Base-by-base conservation (phyloP, 2,113 vertebrate genomes). In the Thalassarche chlororhynchos region DNA sequence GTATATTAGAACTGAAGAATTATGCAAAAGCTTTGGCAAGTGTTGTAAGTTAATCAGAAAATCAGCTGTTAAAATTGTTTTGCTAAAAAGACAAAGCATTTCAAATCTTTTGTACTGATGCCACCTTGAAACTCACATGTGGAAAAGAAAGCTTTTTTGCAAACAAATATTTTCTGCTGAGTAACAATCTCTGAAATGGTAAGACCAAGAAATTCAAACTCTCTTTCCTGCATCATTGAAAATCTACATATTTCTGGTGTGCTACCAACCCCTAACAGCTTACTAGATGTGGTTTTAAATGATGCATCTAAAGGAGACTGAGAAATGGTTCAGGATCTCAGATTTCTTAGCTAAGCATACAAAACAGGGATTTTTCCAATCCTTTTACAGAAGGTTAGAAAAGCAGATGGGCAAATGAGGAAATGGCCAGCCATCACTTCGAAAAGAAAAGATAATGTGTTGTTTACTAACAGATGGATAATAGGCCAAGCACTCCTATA, bases 11-110 rank as follows among this genome's bases (percentile, higher is more conserved):
- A 76, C 25, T 32, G 23, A 87, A 94, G 29, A 87, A 81, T 57
- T 91, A 75, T 20, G 32, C 36, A 81, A 81, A 84, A 96, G 46
- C 15, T 58, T 88, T 68, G 31, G 29, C 14, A 86, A 96, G 46
- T 38, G n/a, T 47, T 74, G 14, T 24, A 87, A 88, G 52, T 61
- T 91, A 93, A 93, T 84, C 28, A 94, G 71, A 94, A 96, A 95
- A 90, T 31, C 36, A 76, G 19, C 46, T 0, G 0, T 79, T 90
- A 77, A 47, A 88, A 82, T 69, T 51, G 16, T 49, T 84, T 80
- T 9, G 0, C 25, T 51, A 36, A 77, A 90, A 87, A 51, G 18
- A 6, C 38, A 75, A 61, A 54, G 8, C 8, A 52, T 76, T 77
- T 76, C 12, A 49, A 61, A 34, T 36, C 34, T 84, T 93, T 72